These are phyloP conservation scores for Corythaixoides concolor DNA, from an alignment of 2,113 vertebrate genomes.

Conservation along the genomic window DNA sequence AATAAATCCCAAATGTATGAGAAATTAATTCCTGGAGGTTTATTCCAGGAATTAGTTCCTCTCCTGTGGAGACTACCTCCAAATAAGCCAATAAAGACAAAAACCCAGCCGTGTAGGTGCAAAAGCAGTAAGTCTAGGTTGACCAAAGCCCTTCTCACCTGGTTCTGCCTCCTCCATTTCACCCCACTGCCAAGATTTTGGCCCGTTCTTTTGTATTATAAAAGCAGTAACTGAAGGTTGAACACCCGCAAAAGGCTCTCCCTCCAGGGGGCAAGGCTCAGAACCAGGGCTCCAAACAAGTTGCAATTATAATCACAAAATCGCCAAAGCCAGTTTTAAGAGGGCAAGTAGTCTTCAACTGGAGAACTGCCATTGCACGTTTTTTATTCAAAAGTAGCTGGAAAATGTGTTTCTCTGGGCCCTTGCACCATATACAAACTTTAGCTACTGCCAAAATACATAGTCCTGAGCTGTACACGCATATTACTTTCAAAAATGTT, in stretches of 20 bases:
- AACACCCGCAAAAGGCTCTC: not conserved
- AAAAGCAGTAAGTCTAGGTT: not conserved
- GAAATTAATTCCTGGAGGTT: not conserved
- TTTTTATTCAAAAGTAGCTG: not conserved
- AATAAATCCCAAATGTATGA: rapidly evolving
- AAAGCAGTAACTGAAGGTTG: not conserved
- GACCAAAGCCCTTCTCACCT: not conserved
- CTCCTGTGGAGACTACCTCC: not conserved
- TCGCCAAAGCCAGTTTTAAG: not conserved
- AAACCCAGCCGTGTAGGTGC: not conserved
- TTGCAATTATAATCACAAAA: not conserved
- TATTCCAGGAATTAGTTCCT: not conserved
- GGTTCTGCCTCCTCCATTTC: not conserved
- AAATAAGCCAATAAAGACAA: not conserved
- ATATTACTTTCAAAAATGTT: not conserved
- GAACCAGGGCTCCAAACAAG: not conserved
- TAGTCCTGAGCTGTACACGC: not conserved
- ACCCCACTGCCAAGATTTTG: not conserved
- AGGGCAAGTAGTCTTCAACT: not conserved
- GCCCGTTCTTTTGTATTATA: not conserved
- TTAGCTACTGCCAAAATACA: not conserved
- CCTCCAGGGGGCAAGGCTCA: not conserved
- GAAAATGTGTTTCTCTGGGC: not conserved
- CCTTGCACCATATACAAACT: not conserved
- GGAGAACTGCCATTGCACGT: not conserved